Evolutionary conservation across 2,797 vertebrate species (phyloP).

Genomic region (Allobates femoralis): DNA sequence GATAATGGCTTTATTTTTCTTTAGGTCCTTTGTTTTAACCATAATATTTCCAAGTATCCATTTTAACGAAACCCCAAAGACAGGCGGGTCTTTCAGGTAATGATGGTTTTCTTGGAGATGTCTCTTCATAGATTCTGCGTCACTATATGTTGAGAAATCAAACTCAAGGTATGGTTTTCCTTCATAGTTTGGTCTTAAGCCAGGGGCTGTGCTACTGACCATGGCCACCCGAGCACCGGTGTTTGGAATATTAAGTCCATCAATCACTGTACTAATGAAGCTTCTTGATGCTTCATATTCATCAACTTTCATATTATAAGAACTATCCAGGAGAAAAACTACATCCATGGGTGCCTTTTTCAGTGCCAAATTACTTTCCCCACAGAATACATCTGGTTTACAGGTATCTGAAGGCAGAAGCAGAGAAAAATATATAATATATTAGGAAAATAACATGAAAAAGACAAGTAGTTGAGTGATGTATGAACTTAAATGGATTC

Average conservation of each 20-base stretch:
- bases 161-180: conserved; percentile 69
- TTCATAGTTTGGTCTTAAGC: conserved; percentile 61
- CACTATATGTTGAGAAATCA: conserved; percentile 68
- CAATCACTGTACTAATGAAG: conserved; percentile 69
- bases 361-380: neutral
- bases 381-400: conserved; percentile 67
- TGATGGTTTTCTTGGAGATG: conserved; percentile 64
- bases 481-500: too few species aligned
- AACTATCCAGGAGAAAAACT: conserved; percentile 72
- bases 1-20: conserved; percentile 71
- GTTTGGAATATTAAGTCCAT: conserved; percentile 68
- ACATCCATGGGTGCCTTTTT: conserved; percentile 66
- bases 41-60: conserved; percentile 73
- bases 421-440: conserved; percentile 38
- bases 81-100: conserved; percentile 64
- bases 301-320: conserved; percentile 64
- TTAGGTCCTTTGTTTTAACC: conserved; percentile 60
- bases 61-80: conserved; percentile 67
- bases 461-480: too few species aligned
- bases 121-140: conserved; percentile 67
- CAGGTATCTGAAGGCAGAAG: conserved; percentile 70
- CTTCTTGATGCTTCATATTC: conserved; percentile 70
- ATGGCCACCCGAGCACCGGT: conserved; percentile 72
- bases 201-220: conserved; percentile 66
- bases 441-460: neutral